Conservation (phyloP, 2,888 invertebrate species). For the Leptothorax acervorum region DNA sequence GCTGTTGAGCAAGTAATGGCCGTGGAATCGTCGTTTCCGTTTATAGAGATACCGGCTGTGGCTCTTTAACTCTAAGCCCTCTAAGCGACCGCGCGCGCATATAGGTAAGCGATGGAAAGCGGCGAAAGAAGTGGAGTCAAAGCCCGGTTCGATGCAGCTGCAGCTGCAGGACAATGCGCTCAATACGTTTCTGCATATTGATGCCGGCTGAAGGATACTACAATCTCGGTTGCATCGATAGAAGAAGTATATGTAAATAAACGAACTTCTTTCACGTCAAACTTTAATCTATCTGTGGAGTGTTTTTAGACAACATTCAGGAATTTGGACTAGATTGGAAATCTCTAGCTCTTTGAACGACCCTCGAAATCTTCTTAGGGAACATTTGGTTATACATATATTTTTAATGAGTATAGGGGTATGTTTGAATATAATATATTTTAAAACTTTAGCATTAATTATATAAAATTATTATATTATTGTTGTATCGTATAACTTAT, state of each 20-base stretch:
- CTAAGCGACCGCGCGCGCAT: conserved; percentile 65
- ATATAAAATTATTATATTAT: not conserved
- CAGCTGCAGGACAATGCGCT: conserved; percentile 70
- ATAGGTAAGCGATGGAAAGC: conserved; percentile 54
- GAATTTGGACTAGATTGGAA: not conserved
- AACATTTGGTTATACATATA: not conserved
- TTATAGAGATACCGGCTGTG: conserved; percentile 75
- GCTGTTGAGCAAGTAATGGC: conserved; percentile 73
- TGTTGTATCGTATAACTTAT: not conserved
- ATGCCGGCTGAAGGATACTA: not conserved
- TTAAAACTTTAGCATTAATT: not conserved
- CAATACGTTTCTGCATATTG: conserved; percentile 58
- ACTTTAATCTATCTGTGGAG: not conserved
- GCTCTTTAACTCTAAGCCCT: conserved; percentile 33
- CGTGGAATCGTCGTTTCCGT: conserved; percentile 77
- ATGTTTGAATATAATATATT: not conserved
- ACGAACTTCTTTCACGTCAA: not conserved
- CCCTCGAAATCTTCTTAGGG: not conserved
- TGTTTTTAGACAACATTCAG: not conserved
- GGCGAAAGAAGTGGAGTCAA: conserved; percentile 61
- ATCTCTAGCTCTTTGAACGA: not conserved
- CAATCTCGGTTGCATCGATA: not conserved
- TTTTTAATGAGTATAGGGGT: not conserved
- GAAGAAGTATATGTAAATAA: not conserved
- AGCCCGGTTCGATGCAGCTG: conserved; percentile 43